Evolutionary conservation across 2,113 vertebrate species (phyloP).

Genomic region (Tachuris rubrigastra): DNA sequence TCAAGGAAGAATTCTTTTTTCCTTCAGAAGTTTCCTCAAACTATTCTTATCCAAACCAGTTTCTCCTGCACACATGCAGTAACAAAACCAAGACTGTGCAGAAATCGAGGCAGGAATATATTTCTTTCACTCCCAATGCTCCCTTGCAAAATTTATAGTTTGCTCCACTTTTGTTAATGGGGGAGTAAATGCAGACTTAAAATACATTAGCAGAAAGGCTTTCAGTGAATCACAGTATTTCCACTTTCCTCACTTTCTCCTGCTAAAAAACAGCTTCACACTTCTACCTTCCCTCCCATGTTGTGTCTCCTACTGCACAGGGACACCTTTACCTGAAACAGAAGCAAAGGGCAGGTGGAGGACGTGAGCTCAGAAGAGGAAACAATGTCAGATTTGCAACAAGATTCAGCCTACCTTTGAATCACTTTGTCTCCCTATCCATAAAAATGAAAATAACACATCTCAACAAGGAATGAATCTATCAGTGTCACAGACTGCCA

Average conservation of each 20-base stretch:
- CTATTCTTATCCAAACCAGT: neutral
- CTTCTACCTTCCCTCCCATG: neutral
- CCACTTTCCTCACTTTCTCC: neutral
- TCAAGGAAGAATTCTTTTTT: neutral
- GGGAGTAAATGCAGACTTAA: neutral
- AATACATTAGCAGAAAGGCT: neutral
- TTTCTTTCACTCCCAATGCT: neutral
- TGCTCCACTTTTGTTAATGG: neutral
- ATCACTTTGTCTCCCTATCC: neutral
- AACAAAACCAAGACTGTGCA: neutral
- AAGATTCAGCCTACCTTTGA: neutral
- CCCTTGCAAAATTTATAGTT: neutral
- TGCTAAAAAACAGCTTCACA: neutral
- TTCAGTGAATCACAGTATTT: slow-evolving; percentile 7
- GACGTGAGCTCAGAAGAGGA: neutral
- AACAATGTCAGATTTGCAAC: neutral
- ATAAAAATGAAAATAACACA: neutral
- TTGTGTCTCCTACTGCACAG: neutral
- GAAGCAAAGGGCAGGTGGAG: neutral
- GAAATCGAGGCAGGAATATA: slow-evolving; percentile 1
- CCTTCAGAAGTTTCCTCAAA: neutral
- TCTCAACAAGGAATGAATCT: neutral
- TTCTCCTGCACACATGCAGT: neutral
- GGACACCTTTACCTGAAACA: neutral
- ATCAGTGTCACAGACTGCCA: neutral